Evolutionary conservation across 2,888 invertebrate species (phyloP), one percentile per base, ranked within the genome.

Genomic region (Scrobipalpa atriplicella): DNA sequence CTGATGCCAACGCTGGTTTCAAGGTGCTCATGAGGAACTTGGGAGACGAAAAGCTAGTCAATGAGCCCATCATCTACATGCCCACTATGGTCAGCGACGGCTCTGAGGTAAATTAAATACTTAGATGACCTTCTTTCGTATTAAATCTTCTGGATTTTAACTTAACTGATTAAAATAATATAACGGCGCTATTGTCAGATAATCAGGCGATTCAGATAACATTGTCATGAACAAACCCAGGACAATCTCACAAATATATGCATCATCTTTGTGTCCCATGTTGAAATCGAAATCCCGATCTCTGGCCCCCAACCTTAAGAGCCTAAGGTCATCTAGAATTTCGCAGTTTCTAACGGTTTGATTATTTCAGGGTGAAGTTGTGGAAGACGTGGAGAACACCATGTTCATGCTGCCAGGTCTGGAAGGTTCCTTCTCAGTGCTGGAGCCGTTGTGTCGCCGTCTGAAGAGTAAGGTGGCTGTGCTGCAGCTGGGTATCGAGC

Each of bases 361-460:
- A 29, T 29, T 29, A 29, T 62, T 61, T 3, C 73, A 93, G 93
- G 87, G 85, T 62, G 88, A 91, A 47, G 85, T 87, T 0, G 84
- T 90, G 58, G 83, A 88, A 70, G 90, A 89, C 66, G 87, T 86
- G 70, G 92, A 93, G 61, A 84, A 86, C 9, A 88, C 92, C 8
- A 84, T 95, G 77, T 93, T 95, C 77, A 85, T 95, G 73, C 82
- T 96, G 71, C 95, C 96, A 0, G 96, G 96, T 1, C 79, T 96
- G 51, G 96, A 96, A 83, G 96, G 96, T 0, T 93, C 94, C 13
- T 94, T 94, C 0, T 76, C 90, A 0, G 88, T 85, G 0, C 73
- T 95, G 75, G 93, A 94, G 73, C 87, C 92, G 0, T 76, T 95
- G 21, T 93, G 93, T 67, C 79, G 81, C 5, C 82, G 94, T 38